Conservation (phyloP, 2,797 vertebrate species). For the Monodelphis domestica region DNA sequence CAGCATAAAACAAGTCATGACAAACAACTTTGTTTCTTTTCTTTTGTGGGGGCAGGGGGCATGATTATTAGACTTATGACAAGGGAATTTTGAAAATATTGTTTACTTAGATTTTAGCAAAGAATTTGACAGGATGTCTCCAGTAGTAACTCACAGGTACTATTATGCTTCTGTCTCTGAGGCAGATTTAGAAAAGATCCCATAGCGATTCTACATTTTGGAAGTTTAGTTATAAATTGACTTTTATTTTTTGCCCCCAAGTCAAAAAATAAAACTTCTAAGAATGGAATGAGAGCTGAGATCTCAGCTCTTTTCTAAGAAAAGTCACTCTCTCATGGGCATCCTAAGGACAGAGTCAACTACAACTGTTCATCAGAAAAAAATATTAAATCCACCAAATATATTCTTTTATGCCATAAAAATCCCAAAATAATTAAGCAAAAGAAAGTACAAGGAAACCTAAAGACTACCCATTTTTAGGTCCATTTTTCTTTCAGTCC, state of each 20-base stretch:
- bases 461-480: neutral
- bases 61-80: neutral
- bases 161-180: neutral
- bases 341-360: neutral
- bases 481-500: neutral
- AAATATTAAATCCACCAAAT: neutral
- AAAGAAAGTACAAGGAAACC: neutral
- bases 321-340: neutral
- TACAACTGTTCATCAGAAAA: neutral
- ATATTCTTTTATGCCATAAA: neutral
- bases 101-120: neutral
- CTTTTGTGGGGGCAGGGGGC: no score
- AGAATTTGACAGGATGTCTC: neutral
- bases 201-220: neutral
- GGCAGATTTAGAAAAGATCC: neutral
- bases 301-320: neutral
- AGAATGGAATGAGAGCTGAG: neutral
- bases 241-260: neutral
- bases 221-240: neutral
- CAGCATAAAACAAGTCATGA: neutral
- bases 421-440: neutral
- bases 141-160: neutral
- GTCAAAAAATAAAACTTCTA: neutral
- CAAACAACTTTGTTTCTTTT: neutral
- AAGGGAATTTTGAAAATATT: neutral